Conservation (phyloP, 2,888 invertebrate species). For the Lysandra coridon region DNA sequence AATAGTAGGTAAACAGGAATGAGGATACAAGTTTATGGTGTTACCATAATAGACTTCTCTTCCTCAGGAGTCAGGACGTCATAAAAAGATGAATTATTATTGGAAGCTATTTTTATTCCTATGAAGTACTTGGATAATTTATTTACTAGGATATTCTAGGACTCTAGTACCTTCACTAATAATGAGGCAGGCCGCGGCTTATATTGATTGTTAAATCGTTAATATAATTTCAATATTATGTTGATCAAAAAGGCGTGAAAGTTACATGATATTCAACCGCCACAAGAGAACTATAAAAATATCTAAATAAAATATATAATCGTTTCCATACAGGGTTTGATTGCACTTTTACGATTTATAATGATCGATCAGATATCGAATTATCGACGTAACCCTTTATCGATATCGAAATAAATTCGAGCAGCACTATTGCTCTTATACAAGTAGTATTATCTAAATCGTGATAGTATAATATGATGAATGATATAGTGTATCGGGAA, state of each 20-base stretch:
- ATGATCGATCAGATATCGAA: not conserved
- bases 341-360: not conserved
- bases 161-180: not conserved
- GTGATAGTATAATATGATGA: slow-evolving; percentile 3
- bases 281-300: not conserved
- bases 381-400: not conserved
- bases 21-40: slow-evolving; percentile 3
- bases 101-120: not conserved
- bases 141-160: not conserved
- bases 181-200: not conserved
- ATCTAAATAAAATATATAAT: not conserved
- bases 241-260: too few species aligned
- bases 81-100: slow-evolving; percentile 8
- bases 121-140: not conserved
- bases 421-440: slow-evolving; percentile 6
- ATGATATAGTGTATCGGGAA: slow-evolving; percentile 10
- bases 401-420: slow-evolving; percentile 7
- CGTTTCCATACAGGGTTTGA: not conserved
- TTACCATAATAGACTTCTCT: slow-evolving; percentile 19
- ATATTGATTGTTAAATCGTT: too few species aligned
- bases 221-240: too few species aligned
- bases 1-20: slow-evolving; percentile 31
- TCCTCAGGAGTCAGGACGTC: slow-evolving; percentile 12
- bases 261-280: too few species aligned
- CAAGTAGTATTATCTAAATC: slow-evolving; percentile 7